A percentile compares a stretch with the other conserved stretches of the same genome.
Conservation (phyloP, 2,888 invertebrate species). For the Pachydiplax longipennis region DNA sequence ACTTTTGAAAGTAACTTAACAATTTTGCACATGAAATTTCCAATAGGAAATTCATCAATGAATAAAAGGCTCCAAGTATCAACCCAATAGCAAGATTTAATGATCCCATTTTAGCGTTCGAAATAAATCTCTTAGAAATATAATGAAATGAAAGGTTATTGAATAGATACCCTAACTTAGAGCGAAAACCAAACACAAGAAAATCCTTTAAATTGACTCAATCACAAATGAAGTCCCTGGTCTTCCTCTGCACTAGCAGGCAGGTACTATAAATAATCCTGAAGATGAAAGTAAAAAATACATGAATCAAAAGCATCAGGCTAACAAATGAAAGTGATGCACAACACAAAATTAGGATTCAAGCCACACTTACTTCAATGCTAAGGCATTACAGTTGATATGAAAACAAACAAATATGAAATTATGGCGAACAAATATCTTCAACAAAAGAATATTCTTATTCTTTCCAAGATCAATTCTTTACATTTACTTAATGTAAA, state of each 20-base stretch:
- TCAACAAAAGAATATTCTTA: background rate
- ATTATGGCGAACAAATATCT: background rate
- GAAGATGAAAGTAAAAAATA: background rate
- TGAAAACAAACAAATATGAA: background rate
- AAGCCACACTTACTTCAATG: background rate
- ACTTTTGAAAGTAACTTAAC: too few relatives aligned
- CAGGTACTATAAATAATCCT: background rate
- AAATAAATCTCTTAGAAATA: too few relatives aligned
- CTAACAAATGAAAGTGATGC: background rate
- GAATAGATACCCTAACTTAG: too few relatives aligned
- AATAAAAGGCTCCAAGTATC: too few relatives aligned
- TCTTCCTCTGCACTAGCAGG: background rate
- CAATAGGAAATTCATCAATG: too few relatives aligned
- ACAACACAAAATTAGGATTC: background rate
- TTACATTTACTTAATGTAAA: too few relatives aligned
- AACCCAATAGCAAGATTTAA: too few relatives aligned
- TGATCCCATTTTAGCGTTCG: too few relatives aligned
- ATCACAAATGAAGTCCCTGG: background rate
- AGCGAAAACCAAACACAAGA: background rate
- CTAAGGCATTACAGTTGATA: background rate
- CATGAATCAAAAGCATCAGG: background rate
- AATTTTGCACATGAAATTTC: too few relatives aligned
- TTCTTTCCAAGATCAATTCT: background rate
- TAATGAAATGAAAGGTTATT: too few relatives aligned
- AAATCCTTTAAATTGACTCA: background rate